Evolutionary conservation across 1,140 invertebrate species (phyloP).

Genomic region (Drosophila pachea): DNA sequence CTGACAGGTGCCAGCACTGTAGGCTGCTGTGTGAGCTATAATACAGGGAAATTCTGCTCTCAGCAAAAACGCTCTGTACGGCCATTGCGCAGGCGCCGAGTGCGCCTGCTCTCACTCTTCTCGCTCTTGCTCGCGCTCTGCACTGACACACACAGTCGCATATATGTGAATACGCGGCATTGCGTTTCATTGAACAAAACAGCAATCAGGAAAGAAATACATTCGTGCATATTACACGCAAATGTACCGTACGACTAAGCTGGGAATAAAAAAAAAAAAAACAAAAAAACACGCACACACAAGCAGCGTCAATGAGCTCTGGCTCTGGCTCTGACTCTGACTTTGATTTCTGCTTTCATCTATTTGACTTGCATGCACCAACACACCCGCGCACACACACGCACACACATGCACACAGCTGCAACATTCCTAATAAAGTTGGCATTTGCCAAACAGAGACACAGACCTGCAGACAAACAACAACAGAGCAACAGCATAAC

Average conservation of each 20-base stretch:
- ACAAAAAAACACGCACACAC: conserved; percentile 10
- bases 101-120: neutral
- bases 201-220: conserved; percentile 25
- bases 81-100: conserved; percentile 16
- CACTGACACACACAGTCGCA: conserved; percentile 5
- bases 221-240: conserved; percentile 34
- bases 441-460: conserved; percentile 70
- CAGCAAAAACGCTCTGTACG: conserved; percentile 9
- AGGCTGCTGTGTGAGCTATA: neutral
- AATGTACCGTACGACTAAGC: conserved; percentile 17
- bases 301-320: conserved; percentile 17
- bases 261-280: conserved; percentile 5
- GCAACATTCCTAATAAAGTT: conserved; percentile 72
- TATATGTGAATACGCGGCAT: conserved; percentile 7
- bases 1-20: conserved; percentile 16
- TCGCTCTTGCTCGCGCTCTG: conserved; percentile 4
- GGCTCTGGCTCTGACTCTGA: conserved; percentile 25
- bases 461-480: conserved; percentile 60
- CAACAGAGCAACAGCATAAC: conserved; percentile 34
- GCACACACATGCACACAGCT: conserved; percentile 18
- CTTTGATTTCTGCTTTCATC: conserved; percentile 36
- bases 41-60: conserved; percentile 19
- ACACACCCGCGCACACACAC: conserved; percentile 14
- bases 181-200: conserved; percentile 46
- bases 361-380: conserved; percentile 29